A percentile compares a stretch with the other conserved stretches of the same genome.
phyloP scores from a whole-genome alignment of 2,113 vertebrate species.

The Raja brachyura region DNA sequence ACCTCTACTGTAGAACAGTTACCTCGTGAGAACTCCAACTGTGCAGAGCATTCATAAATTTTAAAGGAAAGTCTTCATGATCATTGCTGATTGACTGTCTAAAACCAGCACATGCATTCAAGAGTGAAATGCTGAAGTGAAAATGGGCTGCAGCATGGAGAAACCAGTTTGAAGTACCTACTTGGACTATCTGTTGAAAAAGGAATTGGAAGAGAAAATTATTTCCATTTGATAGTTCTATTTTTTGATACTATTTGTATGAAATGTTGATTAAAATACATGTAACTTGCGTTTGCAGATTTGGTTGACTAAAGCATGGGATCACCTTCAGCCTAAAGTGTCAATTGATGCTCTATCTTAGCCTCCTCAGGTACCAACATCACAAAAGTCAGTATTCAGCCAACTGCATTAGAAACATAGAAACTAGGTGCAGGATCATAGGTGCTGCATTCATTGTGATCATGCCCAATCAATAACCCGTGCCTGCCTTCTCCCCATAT shows the following conservation, averaged over 20 bases:
- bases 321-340: too few species aligned
- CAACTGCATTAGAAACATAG: too few species aligned
- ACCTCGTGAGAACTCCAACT: background rate
- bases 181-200: background rate
- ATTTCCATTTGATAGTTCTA: background rate
- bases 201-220: background rate
- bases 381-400: too few species aligned
- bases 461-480: too few species aligned
- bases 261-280: background rate
- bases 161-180: background rate
- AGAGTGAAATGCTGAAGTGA: background rate
- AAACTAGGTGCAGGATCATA: too few species aligned
- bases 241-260: background rate
- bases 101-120: background rate
- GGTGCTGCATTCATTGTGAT: too few species aligned
- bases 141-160: background rate
- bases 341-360: too few species aligned
- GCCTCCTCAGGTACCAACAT: too few species aligned
- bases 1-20: background rate
- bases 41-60: background rate
- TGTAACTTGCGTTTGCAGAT: background rate
- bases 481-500: too few species aligned
- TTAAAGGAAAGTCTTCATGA: background rate
- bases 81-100: background rate
- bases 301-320: background rate